phyloP scores from a whole-genome alignment of 2,113 vertebrate genomes.

The Nycticorax nycticorax region DNA sequence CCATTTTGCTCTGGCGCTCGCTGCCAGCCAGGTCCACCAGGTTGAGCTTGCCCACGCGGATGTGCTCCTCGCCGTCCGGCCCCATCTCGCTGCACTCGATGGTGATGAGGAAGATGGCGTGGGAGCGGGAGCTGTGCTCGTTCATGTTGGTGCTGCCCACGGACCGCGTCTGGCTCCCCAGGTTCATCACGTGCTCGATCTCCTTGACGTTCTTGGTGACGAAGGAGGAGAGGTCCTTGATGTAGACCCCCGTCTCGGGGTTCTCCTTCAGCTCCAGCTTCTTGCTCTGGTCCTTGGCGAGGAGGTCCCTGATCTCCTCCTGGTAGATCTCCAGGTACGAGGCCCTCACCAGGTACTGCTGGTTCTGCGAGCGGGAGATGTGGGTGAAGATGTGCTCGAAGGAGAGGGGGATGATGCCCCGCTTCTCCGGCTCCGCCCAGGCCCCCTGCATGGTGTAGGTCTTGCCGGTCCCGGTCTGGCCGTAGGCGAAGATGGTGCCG shows the following conservation, averaged over 20 bases:
- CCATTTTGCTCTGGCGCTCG: conserved; percentile 90
- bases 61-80: conserved; percentile 89
- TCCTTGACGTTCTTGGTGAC: conserved; percentile 95
- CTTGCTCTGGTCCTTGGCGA: conserved; percentile 90
- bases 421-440: conserved; percentile 83
- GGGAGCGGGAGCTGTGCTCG: conserved; percentile 92
- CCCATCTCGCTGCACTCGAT: conserved; percentile 92
- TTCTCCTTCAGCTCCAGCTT: conserved; percentile 93
- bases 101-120: conserved; percentile 92
- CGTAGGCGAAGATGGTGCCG: conserved; percentile 92
- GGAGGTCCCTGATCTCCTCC: conserved; percentile 93
- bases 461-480: conserved; percentile 95
- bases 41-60: conserved; percentile 95
- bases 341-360: conserved; percentile 95
- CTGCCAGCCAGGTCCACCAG: conserved; percentile 96
- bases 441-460: conserved; percentile 94
- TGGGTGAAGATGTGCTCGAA: conserved; percentile 96
- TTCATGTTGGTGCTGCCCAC: conserved; percentile 97
- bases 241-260: conserved; percentile 89
- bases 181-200: conserved; percentile 94
- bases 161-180: conserved; percentile 89
- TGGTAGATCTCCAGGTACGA: conserved; percentile 98
- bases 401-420: conserved; percentile 89
- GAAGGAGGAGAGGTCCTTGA: conserved; percentile 92
- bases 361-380: conserved; percentile 94